Percentiles rank a stretch among this genome's conserved stretches.
phyloP scores from a whole-genome alignment of 2,797 vertebrate genomes.

The Coilia nasus region DNA sequence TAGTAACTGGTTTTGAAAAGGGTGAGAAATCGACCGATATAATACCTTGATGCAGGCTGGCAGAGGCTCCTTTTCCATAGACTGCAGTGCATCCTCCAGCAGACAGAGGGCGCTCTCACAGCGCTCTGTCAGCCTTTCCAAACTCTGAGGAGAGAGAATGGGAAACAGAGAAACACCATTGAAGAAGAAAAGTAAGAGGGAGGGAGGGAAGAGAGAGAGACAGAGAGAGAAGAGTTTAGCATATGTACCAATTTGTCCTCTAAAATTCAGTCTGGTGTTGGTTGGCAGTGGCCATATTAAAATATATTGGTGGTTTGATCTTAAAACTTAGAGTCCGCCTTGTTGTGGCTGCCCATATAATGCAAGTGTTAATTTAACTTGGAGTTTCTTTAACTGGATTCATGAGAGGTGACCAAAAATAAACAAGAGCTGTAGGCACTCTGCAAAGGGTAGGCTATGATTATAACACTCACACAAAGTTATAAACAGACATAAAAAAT shows the following conservation, averaged over 20 bases:
- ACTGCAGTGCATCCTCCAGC: slow-evolving; percentile 72
- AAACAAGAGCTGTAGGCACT: not conserved
- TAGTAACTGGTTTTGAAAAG: not conserved
- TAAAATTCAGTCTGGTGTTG: not conserved
- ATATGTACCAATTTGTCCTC: not conserved
- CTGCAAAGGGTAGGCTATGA: not conserved
- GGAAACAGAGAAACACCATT: not conserved
- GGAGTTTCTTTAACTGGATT: not conserved
- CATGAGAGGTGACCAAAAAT: not conserved
- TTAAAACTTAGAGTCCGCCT: slow-evolving; percentile 23
- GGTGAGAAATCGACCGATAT: too few relatives aligned
- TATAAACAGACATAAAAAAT: slow-evolving; percentile 12
- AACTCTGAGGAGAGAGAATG: slow-evolving; percentile 61
- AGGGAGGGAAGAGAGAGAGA: not conserved
- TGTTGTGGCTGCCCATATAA: slow-evolving; percentile 36
- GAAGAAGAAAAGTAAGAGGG: too few relatives aligned
- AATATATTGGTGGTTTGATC: slow-evolving; percentile 30
- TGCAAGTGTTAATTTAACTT: slow-evolving; percentile 35
- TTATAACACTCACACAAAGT: slow-evolving; percentile 19
- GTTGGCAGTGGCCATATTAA: slow-evolving; percentile 24
- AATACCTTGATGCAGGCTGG: slow-evolving; percentile 73
- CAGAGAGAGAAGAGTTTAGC: not conserved
- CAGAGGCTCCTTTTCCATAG: slow-evolving; percentile 72
- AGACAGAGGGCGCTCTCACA: slow-evolving; percentile 77
- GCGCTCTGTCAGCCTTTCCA: slow-evolving; percentile 75